phyloP scores from a whole-genome alignment of 2,797 vertebrate species.

The Selene dorsalis region DNA sequence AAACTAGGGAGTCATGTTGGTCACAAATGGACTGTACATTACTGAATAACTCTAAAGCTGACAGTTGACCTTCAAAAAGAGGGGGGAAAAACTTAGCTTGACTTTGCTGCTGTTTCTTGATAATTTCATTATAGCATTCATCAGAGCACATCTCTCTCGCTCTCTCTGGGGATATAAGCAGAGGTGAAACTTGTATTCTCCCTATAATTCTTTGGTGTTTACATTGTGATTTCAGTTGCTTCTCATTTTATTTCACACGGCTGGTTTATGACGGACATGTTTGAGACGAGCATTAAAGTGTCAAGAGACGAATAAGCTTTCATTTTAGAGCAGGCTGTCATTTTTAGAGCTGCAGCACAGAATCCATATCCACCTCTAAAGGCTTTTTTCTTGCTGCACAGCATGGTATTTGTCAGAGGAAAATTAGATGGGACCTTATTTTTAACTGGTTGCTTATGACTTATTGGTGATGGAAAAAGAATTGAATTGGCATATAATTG shows the following conservation, averaged over 20 bases:
- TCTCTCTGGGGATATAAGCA: slow-evolving; percentile 6
- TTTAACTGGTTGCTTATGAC: slow-evolving; percentile 9
- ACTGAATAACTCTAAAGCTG: neutral
- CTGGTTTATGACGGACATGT: slow-evolving; percentile 33
- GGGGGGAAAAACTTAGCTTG: neutral
- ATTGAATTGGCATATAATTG: slow-evolving; percentile 30
- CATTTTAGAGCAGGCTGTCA: slow-evolving; percentile 18
- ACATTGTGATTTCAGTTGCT: slow-evolving; percentile 40
- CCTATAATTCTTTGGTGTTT: slow-evolving; percentile 42
- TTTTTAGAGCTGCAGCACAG: slow-evolving; percentile 14
- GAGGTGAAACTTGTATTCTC: slow-evolving; percentile 19
- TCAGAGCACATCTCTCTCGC: neutral
- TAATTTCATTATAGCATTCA: neutral
- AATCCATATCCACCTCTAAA: slow-evolving; percentile 45
- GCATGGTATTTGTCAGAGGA: slow-evolving; percentile 24
- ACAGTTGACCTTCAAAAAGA: neutral
- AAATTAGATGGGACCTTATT: slow-evolving; percentile 22
- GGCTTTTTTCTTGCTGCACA: slow-evolving; percentile 22
- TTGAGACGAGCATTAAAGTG: slow-evolving; percentile 45
- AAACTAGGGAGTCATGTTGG: neutral
- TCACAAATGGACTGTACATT: neutral
- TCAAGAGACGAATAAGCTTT: slow-evolving; percentile 44
- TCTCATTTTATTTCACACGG: slow-evolving; percentile 43
- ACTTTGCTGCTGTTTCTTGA: slow-evolving; percentile 3
- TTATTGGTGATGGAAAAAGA: slow-evolving; percentile 15